phyloP scores from a whole-genome alignment of 2,888 invertebrate species.

The Polia nebulosa region DNA sequence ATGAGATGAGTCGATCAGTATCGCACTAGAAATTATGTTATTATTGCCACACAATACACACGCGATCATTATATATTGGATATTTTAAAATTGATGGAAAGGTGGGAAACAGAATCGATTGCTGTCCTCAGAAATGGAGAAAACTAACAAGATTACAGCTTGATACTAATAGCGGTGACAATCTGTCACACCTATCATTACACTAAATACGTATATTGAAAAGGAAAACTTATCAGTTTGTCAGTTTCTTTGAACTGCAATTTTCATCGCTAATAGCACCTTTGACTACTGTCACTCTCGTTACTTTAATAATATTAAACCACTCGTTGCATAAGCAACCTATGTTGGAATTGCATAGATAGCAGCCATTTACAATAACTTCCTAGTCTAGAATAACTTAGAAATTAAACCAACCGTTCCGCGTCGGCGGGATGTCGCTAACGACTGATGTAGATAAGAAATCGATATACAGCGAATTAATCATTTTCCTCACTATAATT shows the following conservation, averaged over 20 bases:
- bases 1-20: conserved; percentile 66
- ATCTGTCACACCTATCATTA: conserved; percentile 46
- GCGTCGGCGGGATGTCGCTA: conserved; percentile 13
- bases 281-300: conserved; percentile 37
- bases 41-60: conserved; percentile 44
- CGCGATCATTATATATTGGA: conserved; percentile 32
- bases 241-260: conserved; percentile 26
- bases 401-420: conserved; percentile 26
- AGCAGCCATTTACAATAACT: conserved; percentile 14
- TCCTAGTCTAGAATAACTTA: conserved; percentile 29
- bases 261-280: conserved; percentile 36
- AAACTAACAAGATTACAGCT: conserved; percentile 46
- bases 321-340: conserved; percentile 11
- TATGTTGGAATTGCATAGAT: conserved; percentile 29
- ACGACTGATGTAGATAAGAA: conserved; percentile 27
- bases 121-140: conserved; percentile 48
- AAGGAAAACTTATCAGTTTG: conserved; percentile 49
- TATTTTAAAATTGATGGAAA: conserved; percentile 47
- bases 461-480: conserved; percentile 40
- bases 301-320: conserved; percentile 16
- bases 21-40: conserved; percentile 65
- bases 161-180: conserved; percentile 27
- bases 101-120: conserved; percentile 37
- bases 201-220: conserved; percentile 40
- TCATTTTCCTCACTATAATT: conserved; percentile 26